Base-by-base conservation (phyloP, 2,113 vertebrate species). In the Puffinus mauretanicus region DNA sequence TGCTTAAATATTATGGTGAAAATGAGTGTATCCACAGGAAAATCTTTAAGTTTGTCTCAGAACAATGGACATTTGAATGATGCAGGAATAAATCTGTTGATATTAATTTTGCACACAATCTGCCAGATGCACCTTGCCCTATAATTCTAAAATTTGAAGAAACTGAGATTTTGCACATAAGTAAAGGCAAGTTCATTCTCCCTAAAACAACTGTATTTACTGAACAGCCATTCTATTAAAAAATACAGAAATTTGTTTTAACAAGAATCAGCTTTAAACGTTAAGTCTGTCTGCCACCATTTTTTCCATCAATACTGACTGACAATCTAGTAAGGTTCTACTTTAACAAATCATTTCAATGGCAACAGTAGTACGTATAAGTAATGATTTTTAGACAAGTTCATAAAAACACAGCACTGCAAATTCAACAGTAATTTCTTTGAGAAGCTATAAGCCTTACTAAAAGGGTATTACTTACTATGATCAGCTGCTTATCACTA, bases 401-500 rank as follows among this genome's bases (percentile, higher is more conserved):
- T 76, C 6, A 13, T 65, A 82, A 86, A 72, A 84, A 71, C 34
- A 82, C 32, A 80, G 38, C 60, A 47, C 22, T 64, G 60, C 22
- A 92, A 91, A 85, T 36, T 93, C 71, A 88, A 22, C 96, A 86
- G 27, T 18, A 73, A 81, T 86, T 78, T 77, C 13, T 60, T 82
- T 3, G 1, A 96, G 69, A 82, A 93, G 22, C 24, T 80, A 2
- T 65, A 84, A 85, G 34, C 60, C 64, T 79, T 24, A 72, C 16
- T 76, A 55, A 77, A 71, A 85, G 22, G 38, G 54, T 71, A 52
- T 84, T 90, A 98, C 99, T 99, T 97, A 99, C 99, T 95, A 98
- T 99, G 67, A 98, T 97, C 67, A 99, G 98, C 94, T 99, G 99
- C 86, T 98, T 99, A 93, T 98, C 97, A 95, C 97, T 97, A 90